A percentile compares a stretch with the other conserved stretches of the same genome.
Evolutionary conservation across 2,797 vertebrate genomes (phyloP).

Genomic region (Synanceia verrucosa): DNA sequence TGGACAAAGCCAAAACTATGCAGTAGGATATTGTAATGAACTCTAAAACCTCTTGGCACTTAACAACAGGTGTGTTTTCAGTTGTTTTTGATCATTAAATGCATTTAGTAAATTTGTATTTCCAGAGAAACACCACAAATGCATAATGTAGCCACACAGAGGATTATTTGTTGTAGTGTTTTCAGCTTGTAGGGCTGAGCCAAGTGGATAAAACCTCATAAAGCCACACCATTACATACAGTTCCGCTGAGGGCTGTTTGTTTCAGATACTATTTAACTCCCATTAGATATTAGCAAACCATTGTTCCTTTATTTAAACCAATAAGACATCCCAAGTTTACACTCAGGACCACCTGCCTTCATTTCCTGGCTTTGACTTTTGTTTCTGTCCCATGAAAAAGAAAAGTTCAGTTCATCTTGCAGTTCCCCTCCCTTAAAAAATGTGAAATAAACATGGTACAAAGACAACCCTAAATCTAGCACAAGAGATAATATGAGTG

Average conservation of each 20-base stretch:
- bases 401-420: conserved; percentile 2
- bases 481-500: conserved; percentile 31
- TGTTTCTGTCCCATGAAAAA: conserved; percentile 10
- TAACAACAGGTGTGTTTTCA: conserved; percentile 5
- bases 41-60: conserved; percentile 37
- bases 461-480: conserved; percentile 38
- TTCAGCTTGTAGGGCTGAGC: conserved; percentile 44
- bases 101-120: conserved; percentile 23
- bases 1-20: conserved; percentile 68
- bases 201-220: conserved; percentile 58
- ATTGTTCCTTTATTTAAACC: conserved; percentile 37
- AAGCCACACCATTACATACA: conserved; percentile 53
- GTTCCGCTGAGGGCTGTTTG: conserved; percentile 62
- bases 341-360: conserved; percentile 57
- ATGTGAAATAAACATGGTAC: neutral
- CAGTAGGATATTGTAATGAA: conserved; percentile 29
- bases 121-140: conserved; percentile 28
- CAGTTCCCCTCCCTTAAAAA: conserved; percentile 7
- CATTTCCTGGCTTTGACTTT: conserved; percentile 31
- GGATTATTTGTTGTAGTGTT: neutral
- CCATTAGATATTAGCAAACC: conserved; percentile 11
- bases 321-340: conserved; percentile 24
- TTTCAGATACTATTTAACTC: conserved; percentile 12
- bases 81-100: conserved; percentile 13
- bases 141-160: conserved; percentile 23